Evolutionary conservation across 2,888 invertebrate genomes (phyloP), one percentile per base, ranked within the genome.

Genomic region (Nasonovia ribisnigri): DNA sequence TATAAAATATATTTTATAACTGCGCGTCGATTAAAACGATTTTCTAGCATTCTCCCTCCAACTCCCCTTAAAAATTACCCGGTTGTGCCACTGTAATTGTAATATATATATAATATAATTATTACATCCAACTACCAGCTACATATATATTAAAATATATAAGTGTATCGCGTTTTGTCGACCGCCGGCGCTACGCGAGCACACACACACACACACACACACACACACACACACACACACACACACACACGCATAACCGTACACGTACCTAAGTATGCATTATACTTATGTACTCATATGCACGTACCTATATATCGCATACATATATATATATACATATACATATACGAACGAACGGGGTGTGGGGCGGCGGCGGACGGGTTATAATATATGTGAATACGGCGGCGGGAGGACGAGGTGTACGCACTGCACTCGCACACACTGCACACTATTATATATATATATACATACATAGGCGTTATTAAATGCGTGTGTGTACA

Each of bases 401-500:
- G 77, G 42, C 26, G 51, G 26, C 36, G 16, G 87, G 60, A 60
- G 46, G 36, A 67, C 48, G 48, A 46, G 86, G 26, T 42, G 84
- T 54, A n/a, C 87, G n/a, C 89, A 24, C 46, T 48, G 54, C 36
- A 51, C 88, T 26, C 43, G 13, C 67, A 90, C 57, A 57, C 57
- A 57, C 54, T 20, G 77, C 36, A 36, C 77, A 77, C 77, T 36
- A 20, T 67, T n/a, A 67, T 16, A 43, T 84, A 43, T 84, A 84
- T 84, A 46, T 36, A 26, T 86, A 26, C 20, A 20, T 51, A 54
- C 26, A 89, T 43, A 84, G 86, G 67, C 90, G 93, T 90, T 93
- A 93, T 93, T 86, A 93, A 93, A 93, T 87, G 93, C 84, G 67
- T 92, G 54, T 77, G 77, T 90, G 57, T 84, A 90, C 90, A 42